These are phyloP conservation scores for Ornithorhynchus anatinus DNA, from an alignment of 2,113 vertebrate species.

Conservation along the genomic window DNA sequence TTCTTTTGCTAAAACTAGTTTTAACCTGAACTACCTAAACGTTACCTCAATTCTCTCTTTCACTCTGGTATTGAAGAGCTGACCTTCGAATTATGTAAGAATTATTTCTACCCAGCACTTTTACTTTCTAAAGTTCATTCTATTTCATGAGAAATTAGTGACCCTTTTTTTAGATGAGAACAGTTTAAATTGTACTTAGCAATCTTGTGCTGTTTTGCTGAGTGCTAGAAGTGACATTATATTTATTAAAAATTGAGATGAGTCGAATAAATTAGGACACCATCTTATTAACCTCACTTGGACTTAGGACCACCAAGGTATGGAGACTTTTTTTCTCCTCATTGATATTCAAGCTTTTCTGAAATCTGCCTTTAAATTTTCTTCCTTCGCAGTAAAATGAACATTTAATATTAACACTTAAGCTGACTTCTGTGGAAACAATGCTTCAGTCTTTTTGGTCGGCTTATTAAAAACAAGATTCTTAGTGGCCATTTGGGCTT, in stretches of 20 bases:
- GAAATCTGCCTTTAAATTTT: slow-evolving; percentile 37
- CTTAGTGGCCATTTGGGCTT: not conserved
- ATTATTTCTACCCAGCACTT: too few species aligned
- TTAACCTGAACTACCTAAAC: too few species aligned
- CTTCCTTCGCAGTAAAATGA: slow-evolving; percentile 30
- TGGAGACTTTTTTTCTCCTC: slow-evolving; percentile 19
- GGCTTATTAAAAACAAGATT: slow-evolving; percentile 46
- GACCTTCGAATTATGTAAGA: not conserved
- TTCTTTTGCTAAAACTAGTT: too few species aligned
- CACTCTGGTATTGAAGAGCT: not conserved
- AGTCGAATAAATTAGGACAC: not conserved
- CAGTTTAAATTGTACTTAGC: not conserved
- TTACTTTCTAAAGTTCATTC: not conserved
- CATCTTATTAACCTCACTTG: not conserved
- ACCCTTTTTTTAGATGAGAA: not conserved
- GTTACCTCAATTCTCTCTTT: too few species aligned
- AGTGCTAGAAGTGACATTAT: not conserved
- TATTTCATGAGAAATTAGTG: not conserved
- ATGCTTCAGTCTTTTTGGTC: slow-evolving; percentile 41
- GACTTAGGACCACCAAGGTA: slow-evolving; percentile 21
- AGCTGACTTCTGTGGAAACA: slow-evolving; percentile 30
- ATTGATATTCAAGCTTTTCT: slow-evolving; percentile 17
- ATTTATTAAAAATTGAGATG: not conserved
- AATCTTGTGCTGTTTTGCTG: not conserved
- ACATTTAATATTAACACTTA: slow-evolving; percentile 51